These are phyloP conservation scores for Agriotes lineatus DNA, from an alignment of 2,888 invertebrate genomes.

Conservation along the genomic window DNA sequence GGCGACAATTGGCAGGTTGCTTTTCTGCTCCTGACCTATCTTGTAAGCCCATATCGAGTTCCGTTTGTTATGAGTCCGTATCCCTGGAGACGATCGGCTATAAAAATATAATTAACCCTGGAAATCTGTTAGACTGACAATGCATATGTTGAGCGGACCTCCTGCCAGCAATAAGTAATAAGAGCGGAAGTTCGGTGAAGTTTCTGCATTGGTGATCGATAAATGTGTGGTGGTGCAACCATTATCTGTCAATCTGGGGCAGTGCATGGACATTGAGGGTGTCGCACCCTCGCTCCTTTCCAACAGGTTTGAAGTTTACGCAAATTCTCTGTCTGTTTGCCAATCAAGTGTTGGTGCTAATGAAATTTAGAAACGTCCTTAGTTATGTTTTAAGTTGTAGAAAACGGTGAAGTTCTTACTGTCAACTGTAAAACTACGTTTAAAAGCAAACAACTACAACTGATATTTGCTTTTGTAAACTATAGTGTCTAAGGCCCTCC, in stretches of 20 bases:
- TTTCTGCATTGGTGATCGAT: constrained; percentile 1
- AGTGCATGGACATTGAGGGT: constrained; percentile 63
- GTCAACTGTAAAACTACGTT: too few species aligned
- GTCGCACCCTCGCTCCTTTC: constrained; percentile 53
- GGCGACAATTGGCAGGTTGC: neutral
- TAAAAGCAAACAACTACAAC: too few species aligned
- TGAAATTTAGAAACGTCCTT: too few species aligned
- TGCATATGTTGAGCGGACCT: neutral
- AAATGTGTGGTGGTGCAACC: constrained; percentile 4
- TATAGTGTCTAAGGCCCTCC: too few species aligned
- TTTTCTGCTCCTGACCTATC: neutral
- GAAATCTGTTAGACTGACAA: constrained; percentile 17
- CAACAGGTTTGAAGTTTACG: constrained; percentile 30
- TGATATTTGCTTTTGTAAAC: too few species aligned
- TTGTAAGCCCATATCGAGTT: neutral
- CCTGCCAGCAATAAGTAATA: neutral
- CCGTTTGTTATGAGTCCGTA: constrained; percentile 8
- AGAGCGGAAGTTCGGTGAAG: neutral
- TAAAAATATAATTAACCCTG: constrained; percentile 14
- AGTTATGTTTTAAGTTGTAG: too few species aligned
- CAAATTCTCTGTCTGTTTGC: too few species aligned
- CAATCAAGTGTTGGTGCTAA: too few species aligned
- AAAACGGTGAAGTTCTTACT: too few species aligned
- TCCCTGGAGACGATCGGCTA: constrained; percentile 6
- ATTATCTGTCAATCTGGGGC: constrained; percentile 61